Percentiles rank a stretch among this genome's conserved stretches.
Evolutionary conservation across 2,888 invertebrate genomes (phyloP).

Genomic region (Girardia tigrina): DNA sequence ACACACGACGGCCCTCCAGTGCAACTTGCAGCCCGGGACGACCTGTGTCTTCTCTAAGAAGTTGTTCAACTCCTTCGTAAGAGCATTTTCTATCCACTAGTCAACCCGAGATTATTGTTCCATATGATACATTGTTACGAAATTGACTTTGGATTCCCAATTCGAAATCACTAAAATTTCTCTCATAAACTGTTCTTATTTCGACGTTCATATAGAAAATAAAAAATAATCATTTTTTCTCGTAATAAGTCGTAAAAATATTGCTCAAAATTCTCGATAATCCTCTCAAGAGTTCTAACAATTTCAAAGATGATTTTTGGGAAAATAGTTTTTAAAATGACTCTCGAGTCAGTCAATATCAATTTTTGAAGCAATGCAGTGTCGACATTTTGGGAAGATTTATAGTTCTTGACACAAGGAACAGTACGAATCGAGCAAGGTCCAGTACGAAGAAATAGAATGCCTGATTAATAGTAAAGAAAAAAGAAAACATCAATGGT

Average conservation of each 20-base stretch:
- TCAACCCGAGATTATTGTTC: no score
- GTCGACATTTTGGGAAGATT: conserved; percentile 84
- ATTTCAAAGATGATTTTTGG: conserved; percentile 78
- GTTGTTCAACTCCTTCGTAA: no score
- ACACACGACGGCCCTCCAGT: no score
- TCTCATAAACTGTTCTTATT: conserved; percentile 69
- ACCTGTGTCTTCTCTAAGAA: no score
- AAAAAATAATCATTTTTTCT: conserved; percentile 83
- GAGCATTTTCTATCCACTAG: no score
- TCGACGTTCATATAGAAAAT: conserved; percentile 62
- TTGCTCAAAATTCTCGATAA: conserved; percentile 98
- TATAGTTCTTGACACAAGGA: conserved; percentile 75
- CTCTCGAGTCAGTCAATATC: conserved; percentile 83
- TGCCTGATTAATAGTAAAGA: conserved; percentile 69
- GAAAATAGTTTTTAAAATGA: conserved; percentile 75
- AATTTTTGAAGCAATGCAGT: conserved; percentile 68
- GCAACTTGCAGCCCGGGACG: no score
- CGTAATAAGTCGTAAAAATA: conserved; percentile 94
- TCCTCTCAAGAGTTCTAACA: conserved; percentile 70
- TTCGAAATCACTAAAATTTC: conserved; percentile 94
- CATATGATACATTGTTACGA: conserved; percentile 84
- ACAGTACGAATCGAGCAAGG: conserved; percentile 85
- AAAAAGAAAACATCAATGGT: conserved; percentile 86
- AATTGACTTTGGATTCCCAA: conserved; percentile 96
- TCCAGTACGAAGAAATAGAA: conserved; percentile 86